Base-by-base conservation (phyloP, 1,140 invertebrate species). In the Manduca sexta region DNA sequence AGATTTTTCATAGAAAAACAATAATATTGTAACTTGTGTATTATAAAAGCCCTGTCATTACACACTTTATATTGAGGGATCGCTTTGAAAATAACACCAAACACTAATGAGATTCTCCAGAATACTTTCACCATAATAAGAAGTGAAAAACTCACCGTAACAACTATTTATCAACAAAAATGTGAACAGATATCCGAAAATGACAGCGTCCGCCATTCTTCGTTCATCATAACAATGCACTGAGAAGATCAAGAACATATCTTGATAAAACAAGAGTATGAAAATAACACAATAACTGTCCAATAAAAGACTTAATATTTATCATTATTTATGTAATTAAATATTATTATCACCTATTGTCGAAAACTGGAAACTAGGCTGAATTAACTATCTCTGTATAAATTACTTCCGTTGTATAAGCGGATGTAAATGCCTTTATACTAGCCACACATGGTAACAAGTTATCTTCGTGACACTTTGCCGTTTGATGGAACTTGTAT, bases 181-280 rank as follows among this genome's bases (percentile, higher is more conserved):
- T 65, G 67, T 82, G 74, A 84, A 82, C 69, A 86, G 72, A 74
- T 76, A 86, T 78, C 70, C 58, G 63, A 83, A 67, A 68, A 75
- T 79, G 74, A 80, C 82, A 84, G 70, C 64, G 84, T 84, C 82
- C 82, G 84, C 82, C 84, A 86, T 86, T 83, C 78, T 84, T 75
- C 64, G 56, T 77, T 78, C 82, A 86, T 79, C 80, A 85, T 84
- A 86, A 86, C 81, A 86, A 84, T 75, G 59, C 59, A 71, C 52
- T 57, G 42, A 50, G 26, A 35, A 45, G 26, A 21, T 69, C 64
- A 67, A 49, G 58, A 26, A 31, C 29, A 29, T 21, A 43, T 49
- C 10, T 39, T 10, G 7, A 21, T 4, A n/a, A 46, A 38, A 18
- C n/a, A 14, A 12, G 8, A 35, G 1, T 12, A 35, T 12, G 5